Base-by-base conservation (phyloP, 2,797 vertebrate genomes). In the Neosilurus hyrtlii region DNA sequence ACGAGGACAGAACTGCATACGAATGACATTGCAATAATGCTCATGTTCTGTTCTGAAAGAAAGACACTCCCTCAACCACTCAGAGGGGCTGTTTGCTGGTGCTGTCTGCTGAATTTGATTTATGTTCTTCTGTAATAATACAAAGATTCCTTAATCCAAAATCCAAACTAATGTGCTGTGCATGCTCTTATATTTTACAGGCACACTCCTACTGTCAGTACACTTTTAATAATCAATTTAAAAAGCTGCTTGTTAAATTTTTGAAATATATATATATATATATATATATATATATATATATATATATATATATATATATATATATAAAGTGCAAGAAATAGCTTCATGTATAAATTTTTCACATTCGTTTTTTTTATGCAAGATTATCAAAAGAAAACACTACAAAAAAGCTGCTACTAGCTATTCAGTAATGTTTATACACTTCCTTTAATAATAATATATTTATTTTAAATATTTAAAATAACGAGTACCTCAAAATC, bases 1-100 rank as follows among this genome's bases (percentile, higher is more conserved):
- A 68, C 26, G 80, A 84, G 85, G 85, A 86, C 35, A 63, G 24
- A 83, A 73, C 79, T 6, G 92, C 89, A 92, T 92, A 90, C 89
- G 89, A 90, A 93, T 91, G 77, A 91, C 83, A 83, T 49, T 59
- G 62, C 61, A 78, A 88, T 66, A 52, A 54, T 83, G 82, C 78
- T 52, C 73, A 87, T 74, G 84, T 84, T 77, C 56, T 49, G 67
- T 57, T 79, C 43, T 35, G 71, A 65, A 20, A 83, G 56, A 66
- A 62, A 70, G 78, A 80, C 11, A 15, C 30, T 35, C 15, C 18
- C 30, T 75, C 56, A 24, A 76, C 30, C 26, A 67, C 73, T 59
- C 54, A 80, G 77, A 20, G 24, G 15, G 24, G 52, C 56, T 68
- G 16, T 81, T 71, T 37, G 18, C 30, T 72, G 26, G 51, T 14